Evolutionary conservation across 1,140 invertebrate species (phyloP), one percentile per base, ranked within the genome.

Genomic region (Drosophila auraria): DNA sequence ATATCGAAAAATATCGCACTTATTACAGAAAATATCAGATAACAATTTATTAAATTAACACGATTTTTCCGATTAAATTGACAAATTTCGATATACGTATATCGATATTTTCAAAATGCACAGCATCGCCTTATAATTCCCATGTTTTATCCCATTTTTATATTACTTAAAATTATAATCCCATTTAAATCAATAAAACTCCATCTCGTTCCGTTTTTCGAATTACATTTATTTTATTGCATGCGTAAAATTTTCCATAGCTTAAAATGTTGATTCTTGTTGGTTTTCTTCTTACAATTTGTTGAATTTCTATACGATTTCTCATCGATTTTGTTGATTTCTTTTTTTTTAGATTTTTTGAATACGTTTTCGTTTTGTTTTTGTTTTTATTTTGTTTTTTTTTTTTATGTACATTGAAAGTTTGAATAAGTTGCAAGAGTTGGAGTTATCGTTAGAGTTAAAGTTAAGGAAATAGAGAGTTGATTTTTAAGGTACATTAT

Each of bases 161-260:
- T 36, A 61, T 40, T 51, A 36, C 14, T 7, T 15, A 23, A 14
- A 30, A 40, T 58, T 27, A 30, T 6, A 17, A 3, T 3, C 30
- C 30, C 5, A 20, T 12, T 9, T 8, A 5, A 20, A 53, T 3
- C 4, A 44, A 51, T 38, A 60, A 56, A 27, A 42, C 7, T 30
- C 8, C 4, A 23, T 3, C 2, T 23, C 23, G 25, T 64, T 27
- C 51, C 25, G 50, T 69, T 87, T 87, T 87, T 77, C 66, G 71
- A 73, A 73, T 73, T 87, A 90, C 86, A 90, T 90, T 90, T 90
- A 90, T 90, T 90, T 38, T 83, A 84, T 90, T 90, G 86, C 86
- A 90, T 90, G 86, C 86, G 87, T 86, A 90, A 90, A 90, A 90
- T 82, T 71, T 89, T 83, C 62, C 76, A 80, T 90, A 90, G 86